A percentile compares a stretch with the other conserved stretches of the same genome.
Evolutionary conservation across 2,113 vertebrate species (phyloP).

Genomic region (Percina caprodes): DNA sequence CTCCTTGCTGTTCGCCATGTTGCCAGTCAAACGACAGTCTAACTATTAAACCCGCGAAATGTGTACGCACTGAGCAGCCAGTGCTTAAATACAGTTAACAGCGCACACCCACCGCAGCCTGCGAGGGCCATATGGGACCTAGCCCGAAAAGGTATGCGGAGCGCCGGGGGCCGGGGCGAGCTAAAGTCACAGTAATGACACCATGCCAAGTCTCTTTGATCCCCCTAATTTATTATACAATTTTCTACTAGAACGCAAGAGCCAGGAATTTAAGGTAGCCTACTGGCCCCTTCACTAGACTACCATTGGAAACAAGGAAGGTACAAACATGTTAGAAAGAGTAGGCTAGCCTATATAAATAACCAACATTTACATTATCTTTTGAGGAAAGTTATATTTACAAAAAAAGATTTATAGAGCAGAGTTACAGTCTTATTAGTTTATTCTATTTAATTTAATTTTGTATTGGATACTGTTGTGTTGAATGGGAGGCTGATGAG

Average conservation of each 20-base stretch:
- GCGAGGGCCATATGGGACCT: constrained; percentile 4
- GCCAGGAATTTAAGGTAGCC: not conserved
- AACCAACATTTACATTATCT: no score
- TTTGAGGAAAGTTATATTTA: no score
- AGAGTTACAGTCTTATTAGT: no score
- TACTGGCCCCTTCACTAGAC: no score
- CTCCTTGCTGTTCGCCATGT: constrained; percentile 50
- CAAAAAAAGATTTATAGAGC: no score
- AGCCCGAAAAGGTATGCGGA: constrained; percentile 59
- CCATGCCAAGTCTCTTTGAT: constrained; percentile 51
- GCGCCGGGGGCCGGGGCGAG: constrained; percentile 37
- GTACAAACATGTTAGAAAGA: not conserved
- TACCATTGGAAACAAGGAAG: not conserved
- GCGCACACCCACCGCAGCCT: constrained; percentile 54
- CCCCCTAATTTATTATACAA: constrained; percentile 26
- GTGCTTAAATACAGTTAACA: constrained; percentile 55
- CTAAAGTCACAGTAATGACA: constrained; percentile 66
- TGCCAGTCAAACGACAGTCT: not conserved
- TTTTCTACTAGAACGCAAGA: not conserved
- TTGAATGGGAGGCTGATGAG: not conserved
- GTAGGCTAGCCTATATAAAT: not conserved
- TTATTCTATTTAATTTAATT: no score
- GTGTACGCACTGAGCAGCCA: not conserved
- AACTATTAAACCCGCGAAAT: not conserved
- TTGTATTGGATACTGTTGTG: no score